These are phyloP conservation scores for Tipula unca DNA, from an alignment of 2,888 invertebrate genomes.

Conservation along the genomic window DNA sequence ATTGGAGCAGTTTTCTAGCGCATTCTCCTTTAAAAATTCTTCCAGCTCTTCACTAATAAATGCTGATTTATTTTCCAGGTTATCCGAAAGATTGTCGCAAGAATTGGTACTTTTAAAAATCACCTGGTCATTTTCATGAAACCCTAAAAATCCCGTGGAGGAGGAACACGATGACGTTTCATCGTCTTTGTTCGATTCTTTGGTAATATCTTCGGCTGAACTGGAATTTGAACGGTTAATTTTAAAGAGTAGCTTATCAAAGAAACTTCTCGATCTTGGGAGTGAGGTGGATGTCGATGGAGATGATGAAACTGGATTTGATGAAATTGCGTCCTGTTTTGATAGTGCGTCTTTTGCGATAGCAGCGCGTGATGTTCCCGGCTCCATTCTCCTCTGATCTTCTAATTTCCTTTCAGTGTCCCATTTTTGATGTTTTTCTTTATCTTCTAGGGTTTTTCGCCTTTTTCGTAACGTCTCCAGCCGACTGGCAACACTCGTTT, in stretches of 20 bases:
- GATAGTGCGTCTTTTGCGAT: neutral
- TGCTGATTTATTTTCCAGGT: slow-evolving; percentile 31
- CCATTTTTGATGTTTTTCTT: neutral
- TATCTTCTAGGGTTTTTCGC: neutral
- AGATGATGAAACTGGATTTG: neutral
- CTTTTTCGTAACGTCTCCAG: neutral
- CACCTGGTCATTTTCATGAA: neutral
- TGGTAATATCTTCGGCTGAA: neutral
- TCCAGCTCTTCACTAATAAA: slow-evolving; percentile 46
- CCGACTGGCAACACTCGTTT: neutral
- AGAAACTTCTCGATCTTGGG: neutral
- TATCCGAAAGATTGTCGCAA: neutral
- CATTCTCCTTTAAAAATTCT: slow-evolving; percentile 43
- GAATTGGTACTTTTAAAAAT: neutral
- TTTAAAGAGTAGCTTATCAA: neutral
- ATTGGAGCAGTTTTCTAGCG: slow-evolving; percentile 35
- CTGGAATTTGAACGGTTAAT: neutral
- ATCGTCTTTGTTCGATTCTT: neutral
- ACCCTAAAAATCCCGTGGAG: neutral
- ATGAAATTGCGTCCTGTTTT: neutral
- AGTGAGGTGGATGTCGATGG: neutral
- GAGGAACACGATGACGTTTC: neutral
- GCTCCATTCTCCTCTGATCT: neutral
- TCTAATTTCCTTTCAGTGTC: neutral
- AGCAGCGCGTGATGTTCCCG: neutral